These are phyloP conservation scores for Allochrocebus solatus DNA, from an alignment of 2,797 vertebrate genomes.

Conservation along the genomic window DNA sequence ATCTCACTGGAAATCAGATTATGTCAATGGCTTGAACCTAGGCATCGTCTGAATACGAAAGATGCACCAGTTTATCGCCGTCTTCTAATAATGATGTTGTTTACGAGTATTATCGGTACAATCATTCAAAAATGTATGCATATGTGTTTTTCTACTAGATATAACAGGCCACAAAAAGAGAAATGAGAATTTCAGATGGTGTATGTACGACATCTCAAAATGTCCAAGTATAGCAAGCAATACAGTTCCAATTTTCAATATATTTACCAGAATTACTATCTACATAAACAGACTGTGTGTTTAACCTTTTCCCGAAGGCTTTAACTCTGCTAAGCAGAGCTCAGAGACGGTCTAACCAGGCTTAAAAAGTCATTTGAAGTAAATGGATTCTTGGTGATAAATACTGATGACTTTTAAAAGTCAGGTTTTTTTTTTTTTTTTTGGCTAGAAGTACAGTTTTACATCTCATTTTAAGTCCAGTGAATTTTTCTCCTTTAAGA, in stretches of 20 bases:
- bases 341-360: conserved; percentile 38
- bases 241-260: neutral
- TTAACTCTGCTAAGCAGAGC: conserved; percentile 30
- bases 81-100: conserved; percentile 22
- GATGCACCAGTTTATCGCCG: neutral
- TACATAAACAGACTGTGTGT: conserved; percentile 48
- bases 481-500: neutral
- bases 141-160: conserved; percentile 40
- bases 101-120: neutral
- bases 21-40: neutral
- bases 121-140: neutral
- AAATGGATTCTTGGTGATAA: conserved; percentile 69
- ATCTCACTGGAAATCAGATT: neutral
- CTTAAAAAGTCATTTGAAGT: conserved; percentile 61
- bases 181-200: conserved; percentile 52
- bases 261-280: conserved; percentile 65
- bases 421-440: neutral
- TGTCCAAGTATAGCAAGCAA: neutral
- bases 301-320: conserved; percentile 58
- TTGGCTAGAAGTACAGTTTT: conserved; percentile 37
- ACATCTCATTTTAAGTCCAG: conserved; percentile 23
- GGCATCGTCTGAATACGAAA: neutral
- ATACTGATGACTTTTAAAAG: conserved; percentile 65
- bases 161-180: neutral
- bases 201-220: neutral